These are phyloP conservation scores for Lordiphosa andalusiaca DNA, from an alignment of 2,888 invertebrate species.

Conservation along the genomic window DNA sequence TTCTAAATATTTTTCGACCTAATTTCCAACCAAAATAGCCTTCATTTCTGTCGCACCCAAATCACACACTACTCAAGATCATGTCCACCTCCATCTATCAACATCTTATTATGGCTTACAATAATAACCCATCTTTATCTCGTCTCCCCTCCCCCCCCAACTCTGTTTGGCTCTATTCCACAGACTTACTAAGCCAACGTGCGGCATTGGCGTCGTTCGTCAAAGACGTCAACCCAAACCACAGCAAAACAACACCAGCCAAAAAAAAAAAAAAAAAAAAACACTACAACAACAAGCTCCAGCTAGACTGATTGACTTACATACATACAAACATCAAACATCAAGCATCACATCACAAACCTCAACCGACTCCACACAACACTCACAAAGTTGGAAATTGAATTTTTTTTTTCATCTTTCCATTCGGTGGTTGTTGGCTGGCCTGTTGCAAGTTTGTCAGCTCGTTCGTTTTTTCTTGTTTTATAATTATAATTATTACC, in stretches of 20 bases:
- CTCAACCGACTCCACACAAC: slow-evolving; percentile 8
- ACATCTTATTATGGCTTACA: slow-evolving; percentile 20
- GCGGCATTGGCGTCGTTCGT: slow-evolving; percentile 28
- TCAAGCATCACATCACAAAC: slow-evolving; percentile 23
- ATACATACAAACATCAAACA: slow-evolving; percentile 21
- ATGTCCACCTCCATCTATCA: slow-evolving; percentile 9
- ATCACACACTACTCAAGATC: slow-evolving; percentile 2
- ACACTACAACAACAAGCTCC: slow-evolving; percentile 30
- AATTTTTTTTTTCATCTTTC: slow-evolving; percentile 25
- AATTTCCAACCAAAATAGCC: no score
- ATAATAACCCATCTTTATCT: slow-evolving; percentile 32
- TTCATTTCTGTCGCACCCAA: no score
- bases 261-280: slow-evolving; percentile 17
- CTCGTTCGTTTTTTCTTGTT: slow-evolving; percentile 29
- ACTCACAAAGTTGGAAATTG: slow-evolving; percentile 26
- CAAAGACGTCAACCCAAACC: slow-evolving; percentile 35
- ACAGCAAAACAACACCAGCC: slow-evolving; percentile 23
- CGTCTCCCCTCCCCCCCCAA: slow-evolving; percentile 16
- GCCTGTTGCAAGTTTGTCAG: slow-evolving; percentile 47
- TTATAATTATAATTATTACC: slow-evolving; percentile 68
- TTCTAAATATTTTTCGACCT: not conserved
- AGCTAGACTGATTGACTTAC: slow-evolving; percentile 67
- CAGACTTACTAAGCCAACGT: slow-evolving; percentile 59
- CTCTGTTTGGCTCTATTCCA: slow-evolving; percentile 9
- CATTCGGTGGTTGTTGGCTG: slow-evolving; percentile 32